These are phyloP conservation scores for Brachionichthys hirsutus DNA, from an alignment of 2,113 vertebrate species.

Conservation along the genomic window DNA sequence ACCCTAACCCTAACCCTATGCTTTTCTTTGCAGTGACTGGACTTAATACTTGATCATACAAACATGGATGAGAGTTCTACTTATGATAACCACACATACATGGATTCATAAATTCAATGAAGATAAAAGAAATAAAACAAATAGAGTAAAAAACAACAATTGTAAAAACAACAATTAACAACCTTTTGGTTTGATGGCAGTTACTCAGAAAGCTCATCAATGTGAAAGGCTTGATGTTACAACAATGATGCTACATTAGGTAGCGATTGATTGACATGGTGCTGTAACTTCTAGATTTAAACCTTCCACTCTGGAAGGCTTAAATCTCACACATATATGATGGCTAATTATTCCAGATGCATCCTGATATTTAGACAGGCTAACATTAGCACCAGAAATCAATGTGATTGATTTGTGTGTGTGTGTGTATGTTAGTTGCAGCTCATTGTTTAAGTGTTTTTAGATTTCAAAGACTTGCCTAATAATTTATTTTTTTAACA, in stretches of 20 bases:
- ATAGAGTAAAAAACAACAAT: slow-evolving; percentile 9
- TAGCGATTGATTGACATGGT: slow-evolving; percentile 56
- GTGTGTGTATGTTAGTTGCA: background rate
- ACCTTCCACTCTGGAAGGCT: slow-evolving; percentile 40
- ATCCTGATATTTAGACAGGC: slow-evolving; percentile 1
- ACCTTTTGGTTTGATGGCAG: slow-evolving; percentile 12
- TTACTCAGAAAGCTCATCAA: slow-evolving; percentile 25
- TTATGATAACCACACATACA: no score
- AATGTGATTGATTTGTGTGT: slow-evolving; percentile 5
- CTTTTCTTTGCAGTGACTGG: no score
- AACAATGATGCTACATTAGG: slow-evolving; percentile 35
- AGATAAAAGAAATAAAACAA: background rate
- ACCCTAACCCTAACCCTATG: no score
- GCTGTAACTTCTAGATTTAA: slow-evolving; percentile 62
- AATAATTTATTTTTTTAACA: background rate
- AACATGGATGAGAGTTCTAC: no score
- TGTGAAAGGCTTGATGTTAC: slow-evolving; percentile 47
- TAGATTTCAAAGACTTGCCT: background rate
- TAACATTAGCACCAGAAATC: background rate
- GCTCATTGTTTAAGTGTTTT: background rate
- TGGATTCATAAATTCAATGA: no score
- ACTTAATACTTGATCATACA: no score
- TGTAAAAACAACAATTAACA: slow-evolving; percentile 24
- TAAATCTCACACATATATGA: background rate
- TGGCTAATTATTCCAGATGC: background rate